Evolutionary conservation across 2,888 invertebrate species (phyloP), one percentile per base, ranked within the genome.

Genomic region (Noctua fimbriata): DNA sequence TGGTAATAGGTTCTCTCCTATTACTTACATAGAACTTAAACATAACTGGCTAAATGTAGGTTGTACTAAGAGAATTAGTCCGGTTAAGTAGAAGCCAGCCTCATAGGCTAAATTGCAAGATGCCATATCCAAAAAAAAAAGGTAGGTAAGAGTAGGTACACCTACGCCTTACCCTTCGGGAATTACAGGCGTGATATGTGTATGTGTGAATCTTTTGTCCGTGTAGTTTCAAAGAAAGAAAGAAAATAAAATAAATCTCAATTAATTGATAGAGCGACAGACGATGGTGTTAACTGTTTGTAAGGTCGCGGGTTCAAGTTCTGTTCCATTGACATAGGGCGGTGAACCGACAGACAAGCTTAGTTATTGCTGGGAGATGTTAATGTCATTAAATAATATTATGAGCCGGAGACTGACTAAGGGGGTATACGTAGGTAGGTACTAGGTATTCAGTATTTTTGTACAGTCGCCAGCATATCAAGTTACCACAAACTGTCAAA

Each of bases 271-370:
- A 75, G 44, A 81, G 77, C 76, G 73, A 78, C 87, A 77, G 73
- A 74, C 78, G 76, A 73, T 84, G 85, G 76, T 86, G 86, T 85
- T 82, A 79, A 85, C 73, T 85, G 76, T 70, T 87, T 78, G 82
- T 84, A 80, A 84, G 89, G 86, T 89, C 86, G 70, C 18, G 78
- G 66, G 84, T 79, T 86, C 85, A 86, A 88, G 77, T 85, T 81
- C 55, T 79, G 74, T 74, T 83, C 66, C 72, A 76, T 79, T 86
- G 82, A 85, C 79, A n/a, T 65, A 78, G 78, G 73, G 76, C 79
- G 72, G 79, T 79, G 81, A 86, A 85, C 84, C 74, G 69, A 71
- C 82, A 65, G 78, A 76, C 82, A 44, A 70, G 73, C 70, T 84
- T 85, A 87, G 85, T 82, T 71, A 74, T 70, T 73, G 69, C 41